phyloP scores from a whole-genome alignment of 2,888 invertebrate genomes.

The Eupithecia tripunctaria region DNA sequence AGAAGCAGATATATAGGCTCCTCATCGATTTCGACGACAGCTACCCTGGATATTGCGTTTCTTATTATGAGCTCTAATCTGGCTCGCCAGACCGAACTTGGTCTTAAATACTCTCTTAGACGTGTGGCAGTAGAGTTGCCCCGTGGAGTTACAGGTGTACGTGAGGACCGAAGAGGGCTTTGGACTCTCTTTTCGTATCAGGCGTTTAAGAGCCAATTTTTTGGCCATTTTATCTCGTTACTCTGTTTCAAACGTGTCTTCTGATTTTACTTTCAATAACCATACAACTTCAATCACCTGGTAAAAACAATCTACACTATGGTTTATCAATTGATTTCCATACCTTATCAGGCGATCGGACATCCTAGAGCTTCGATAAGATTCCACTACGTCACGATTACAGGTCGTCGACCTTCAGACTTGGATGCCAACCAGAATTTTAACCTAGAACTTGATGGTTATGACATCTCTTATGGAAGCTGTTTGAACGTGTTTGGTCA shows the following conservation, averaged over 20 bases:
- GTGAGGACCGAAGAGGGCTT: too few species aligned
- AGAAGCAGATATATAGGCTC: too few species aligned
- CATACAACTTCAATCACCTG: not conserved
- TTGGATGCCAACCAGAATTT: slow-evolving; percentile 44
- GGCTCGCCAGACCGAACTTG: too few species aligned
- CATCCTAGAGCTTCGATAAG: slow-evolving; percentile 28
- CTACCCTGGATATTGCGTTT: too few species aligned
- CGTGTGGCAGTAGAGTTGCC: too few species aligned
- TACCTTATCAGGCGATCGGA: slow-evolving; percentile 17
- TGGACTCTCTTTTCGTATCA: too few species aligned
- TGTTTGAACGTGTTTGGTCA: slow-evolving; percentile 18
- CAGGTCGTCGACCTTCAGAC: slow-evolving; percentile 43
- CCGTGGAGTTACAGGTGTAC: too few species aligned
- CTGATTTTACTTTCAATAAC: not conserved
- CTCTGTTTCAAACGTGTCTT: not conserved
- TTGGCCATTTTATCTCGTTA: not conserved
- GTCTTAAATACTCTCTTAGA: too few species aligned
- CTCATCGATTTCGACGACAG: too few species aligned
- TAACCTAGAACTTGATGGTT: slow-evolving; percentile 55
- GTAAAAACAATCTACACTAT: not conserved
- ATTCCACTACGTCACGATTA: slow-evolving; percentile 30
- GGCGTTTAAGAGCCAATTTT: too few species aligned
- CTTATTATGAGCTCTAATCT: too few species aligned
- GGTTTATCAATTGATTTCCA: not conserved
- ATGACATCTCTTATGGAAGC: slow-evolving; percentile 32